Conservation (phyloP, 2,797 vertebrate species). For the Xiphorhynchus erythropygius region DNA sequence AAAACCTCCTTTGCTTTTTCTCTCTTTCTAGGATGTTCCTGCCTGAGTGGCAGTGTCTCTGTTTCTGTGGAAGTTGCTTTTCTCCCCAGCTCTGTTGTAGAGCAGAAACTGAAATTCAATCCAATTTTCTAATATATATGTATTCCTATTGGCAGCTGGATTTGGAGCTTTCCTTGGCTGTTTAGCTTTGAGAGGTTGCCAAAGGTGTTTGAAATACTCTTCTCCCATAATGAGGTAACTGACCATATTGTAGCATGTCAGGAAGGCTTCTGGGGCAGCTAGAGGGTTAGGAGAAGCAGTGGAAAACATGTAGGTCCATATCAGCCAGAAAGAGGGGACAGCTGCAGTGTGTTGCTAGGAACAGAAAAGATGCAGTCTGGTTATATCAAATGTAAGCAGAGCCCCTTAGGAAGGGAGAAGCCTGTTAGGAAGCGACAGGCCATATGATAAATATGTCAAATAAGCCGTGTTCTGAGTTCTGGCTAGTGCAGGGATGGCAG, state of each 20-base stretch:
- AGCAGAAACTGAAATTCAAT: neutral
- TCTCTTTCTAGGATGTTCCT: neutral
- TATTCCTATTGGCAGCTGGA: neutral
- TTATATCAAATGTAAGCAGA: neutral
- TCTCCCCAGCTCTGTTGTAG: neutral
- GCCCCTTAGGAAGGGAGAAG: neutral
- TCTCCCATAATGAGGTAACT: neutral
- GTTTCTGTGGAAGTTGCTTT: neutral
- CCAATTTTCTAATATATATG: neutral
- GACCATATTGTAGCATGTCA: fast-evolving
- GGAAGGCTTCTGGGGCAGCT: neutral
- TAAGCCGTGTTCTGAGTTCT: neutral
- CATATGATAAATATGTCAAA: neutral
- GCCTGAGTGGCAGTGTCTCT: neutral
- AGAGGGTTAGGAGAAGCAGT: neutral
- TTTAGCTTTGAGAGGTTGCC: neutral
- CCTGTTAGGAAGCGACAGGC: neutral
- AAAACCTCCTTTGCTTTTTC: neutral
- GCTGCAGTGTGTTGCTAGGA: neutral
- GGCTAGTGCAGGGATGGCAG: neutral
- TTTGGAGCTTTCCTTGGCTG: neutral
- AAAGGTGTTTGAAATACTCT: neutral
- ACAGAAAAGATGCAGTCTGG: neutral
- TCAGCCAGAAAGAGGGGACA: neutral
- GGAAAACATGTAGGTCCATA: neutral